Conservation (phyloP, 2,797 vertebrate species). For the Rachycentron canadum region DNA sequence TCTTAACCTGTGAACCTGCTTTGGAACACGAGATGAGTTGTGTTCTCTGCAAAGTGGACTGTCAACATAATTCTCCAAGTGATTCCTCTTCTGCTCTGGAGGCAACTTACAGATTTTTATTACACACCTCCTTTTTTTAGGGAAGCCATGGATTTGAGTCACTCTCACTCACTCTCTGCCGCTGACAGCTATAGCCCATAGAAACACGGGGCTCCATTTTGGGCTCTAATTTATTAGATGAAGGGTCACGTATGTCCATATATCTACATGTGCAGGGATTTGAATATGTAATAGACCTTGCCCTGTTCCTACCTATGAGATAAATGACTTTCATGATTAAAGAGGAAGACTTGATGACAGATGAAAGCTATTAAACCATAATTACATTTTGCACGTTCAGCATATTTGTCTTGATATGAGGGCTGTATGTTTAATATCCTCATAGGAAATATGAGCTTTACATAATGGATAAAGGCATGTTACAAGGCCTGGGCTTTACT, state of each 20-base stretch:
- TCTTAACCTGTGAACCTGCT: constrained; percentile 68
- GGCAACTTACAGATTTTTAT: constrained; percentile 39
- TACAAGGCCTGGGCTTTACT: constrained; percentile 47
- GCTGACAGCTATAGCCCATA: constrained; percentile 41
- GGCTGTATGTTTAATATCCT: constrained; percentile 78
- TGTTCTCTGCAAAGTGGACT: constrained; percentile 73
- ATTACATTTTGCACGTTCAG: constrained; percentile 79
- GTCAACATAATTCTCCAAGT: constrained; percentile 76
- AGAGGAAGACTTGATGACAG: constrained; percentile 78
- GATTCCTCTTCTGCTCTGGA: constrained; percentile 69
- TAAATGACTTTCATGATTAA: constrained; percentile 79
- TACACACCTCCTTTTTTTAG: constrained; percentile 4
- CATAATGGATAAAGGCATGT: constrained; percentile 65
- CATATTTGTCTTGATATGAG: constrained; percentile 77
- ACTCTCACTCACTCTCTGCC: constrained; percentile 34
- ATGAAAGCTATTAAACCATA: constrained; percentile 82
- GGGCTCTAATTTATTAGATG: constrained; percentile 72
- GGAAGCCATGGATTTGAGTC: constrained; percentile 59
- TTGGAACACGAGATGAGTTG: constrained; percentile 70
- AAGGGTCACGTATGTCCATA: constrained; percentile 68
- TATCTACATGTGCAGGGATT: constrained; percentile 64
- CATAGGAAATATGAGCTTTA: constrained; percentile 65
- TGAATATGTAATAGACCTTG: constrained; percentile 73
- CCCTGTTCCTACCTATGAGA: constrained; percentile 68
- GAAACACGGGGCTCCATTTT: constrained; percentile 71